Conservation (phyloP, 2,113 vertebrate species). For the Rana temporaria region DNA sequence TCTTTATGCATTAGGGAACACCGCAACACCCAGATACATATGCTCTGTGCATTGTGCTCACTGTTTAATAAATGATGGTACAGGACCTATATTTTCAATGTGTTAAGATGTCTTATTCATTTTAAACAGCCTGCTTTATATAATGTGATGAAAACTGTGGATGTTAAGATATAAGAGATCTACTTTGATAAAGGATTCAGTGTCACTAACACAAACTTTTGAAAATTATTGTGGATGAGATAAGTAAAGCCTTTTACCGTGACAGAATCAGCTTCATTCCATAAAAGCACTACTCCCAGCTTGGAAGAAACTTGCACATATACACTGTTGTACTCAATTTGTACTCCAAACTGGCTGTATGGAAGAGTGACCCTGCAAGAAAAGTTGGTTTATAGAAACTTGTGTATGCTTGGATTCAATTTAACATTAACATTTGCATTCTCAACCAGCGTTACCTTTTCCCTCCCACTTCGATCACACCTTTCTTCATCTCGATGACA, state of each 20-base stretch:
- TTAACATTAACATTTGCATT: not conserved
- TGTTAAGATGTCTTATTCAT: too few relatives aligned
- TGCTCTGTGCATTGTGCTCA: too few relatives aligned
- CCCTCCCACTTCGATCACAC: conserved; percentile 13
- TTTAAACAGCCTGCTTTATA: too few relatives aligned
- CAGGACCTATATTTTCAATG: too few relatives aligned
- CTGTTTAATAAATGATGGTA: too few relatives aligned
- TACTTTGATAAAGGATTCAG: too few relatives aligned
- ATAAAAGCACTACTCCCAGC: conserved; percentile 67
- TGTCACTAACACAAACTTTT: too few relatives aligned
- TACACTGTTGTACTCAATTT: conserved; percentile 58
- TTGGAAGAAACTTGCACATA: conserved; percentile 64
- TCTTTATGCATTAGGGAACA: too few relatives aligned
- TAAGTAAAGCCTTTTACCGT: conserved; percentile 65
- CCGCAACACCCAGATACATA: too few relatives aligned
- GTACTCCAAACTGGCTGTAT: conserved; percentile 59
- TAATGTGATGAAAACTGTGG: too few relatives aligned
- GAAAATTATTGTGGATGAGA: too few relatives aligned
- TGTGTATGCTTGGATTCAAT: not conserved
- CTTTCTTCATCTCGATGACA: conserved; percentile 48
- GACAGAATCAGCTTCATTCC: conserved; percentile 76
- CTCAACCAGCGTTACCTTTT: conserved; percentile 17
- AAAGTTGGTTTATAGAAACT: not conserved
- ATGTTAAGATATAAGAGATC: too few relatives aligned
- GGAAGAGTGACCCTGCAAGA: conserved; percentile 67